Conservation (phyloP, 2,888 invertebrate species). For the Tinea semifulvella region DNA sequence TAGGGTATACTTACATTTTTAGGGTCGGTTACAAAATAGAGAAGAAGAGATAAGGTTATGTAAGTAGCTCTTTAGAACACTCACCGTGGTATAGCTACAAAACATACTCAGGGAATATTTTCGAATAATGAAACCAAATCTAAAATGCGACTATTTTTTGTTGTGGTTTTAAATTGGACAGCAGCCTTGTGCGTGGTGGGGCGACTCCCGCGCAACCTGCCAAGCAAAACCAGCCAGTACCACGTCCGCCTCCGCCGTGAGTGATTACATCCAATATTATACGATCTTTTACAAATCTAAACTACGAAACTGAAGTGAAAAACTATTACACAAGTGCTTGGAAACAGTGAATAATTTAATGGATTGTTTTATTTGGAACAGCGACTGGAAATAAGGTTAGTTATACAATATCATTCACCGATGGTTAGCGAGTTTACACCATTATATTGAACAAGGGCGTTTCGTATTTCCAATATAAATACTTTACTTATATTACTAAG, state of each 20-base stretch:
- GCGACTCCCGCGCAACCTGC: constrained; percentile 45
- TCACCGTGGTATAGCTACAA: too few species aligned
- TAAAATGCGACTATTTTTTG: too few species aligned
- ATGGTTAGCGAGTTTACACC: neutral
- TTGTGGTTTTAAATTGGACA: too few species aligned
- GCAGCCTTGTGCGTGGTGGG: constrained; percentile 22
- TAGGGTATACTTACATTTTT: too few species aligned
- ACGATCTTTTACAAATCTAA: neutral
- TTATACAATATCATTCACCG: neutral
- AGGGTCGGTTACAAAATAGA: too few species aligned
- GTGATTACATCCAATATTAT: constrained; percentile 27
- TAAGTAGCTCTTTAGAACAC: too few species aligned
- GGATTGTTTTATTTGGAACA: neutral
- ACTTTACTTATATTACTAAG: too few species aligned
- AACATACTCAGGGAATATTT: too few species aligned
- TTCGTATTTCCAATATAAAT: constrained; percentile 12
- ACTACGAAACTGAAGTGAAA: constrained; percentile 1
- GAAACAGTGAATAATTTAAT: neutral
- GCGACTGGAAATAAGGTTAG: neutral
- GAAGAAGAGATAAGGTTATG: too few species aligned
- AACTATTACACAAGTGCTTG: neutral
- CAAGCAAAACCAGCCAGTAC: constrained; percentile 29
- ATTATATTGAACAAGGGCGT: constrained; percentile 10
- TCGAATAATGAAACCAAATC: too few species aligned
- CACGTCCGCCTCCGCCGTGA: constrained; percentile 42